Conservation (phyloP, 2,113 vertebrate genomes). For the Nothocercus julius region DNA sequence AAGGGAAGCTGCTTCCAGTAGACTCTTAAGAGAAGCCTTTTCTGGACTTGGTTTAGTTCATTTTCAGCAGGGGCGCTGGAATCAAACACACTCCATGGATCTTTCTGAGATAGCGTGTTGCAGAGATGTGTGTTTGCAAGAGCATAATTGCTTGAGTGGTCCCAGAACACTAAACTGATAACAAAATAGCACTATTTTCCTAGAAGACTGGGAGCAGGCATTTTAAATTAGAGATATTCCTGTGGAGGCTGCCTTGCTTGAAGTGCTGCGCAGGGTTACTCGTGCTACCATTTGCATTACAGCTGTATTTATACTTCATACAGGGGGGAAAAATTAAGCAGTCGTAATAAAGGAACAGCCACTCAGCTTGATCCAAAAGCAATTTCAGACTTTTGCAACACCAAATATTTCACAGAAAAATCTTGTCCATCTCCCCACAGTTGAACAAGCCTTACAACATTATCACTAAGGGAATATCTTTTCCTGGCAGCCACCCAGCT, state of each 20-base stretch:
- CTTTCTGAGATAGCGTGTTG: fast-evolving
- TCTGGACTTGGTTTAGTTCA: neutral
- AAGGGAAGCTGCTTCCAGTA: neutral
- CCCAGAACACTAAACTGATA: neutral
- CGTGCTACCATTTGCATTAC: neutral
- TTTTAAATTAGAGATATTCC: constrained; percentile 26
- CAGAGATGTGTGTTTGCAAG: neutral
- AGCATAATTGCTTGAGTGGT: neutral
- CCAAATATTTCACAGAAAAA: neutral
- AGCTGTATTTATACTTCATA: neutral
- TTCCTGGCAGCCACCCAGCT: neutral
- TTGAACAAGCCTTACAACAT: neutral
- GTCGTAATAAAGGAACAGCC: neutral
- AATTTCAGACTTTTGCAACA: neutral
- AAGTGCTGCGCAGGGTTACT: neutral
- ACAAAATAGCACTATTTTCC: constrained; percentile 20
- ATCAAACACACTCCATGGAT: neutral
- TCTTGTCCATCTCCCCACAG: neutral
- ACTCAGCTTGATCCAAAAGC: neutral
- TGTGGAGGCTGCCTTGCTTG: neutral
- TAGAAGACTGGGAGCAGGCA: constrained; percentile 16
- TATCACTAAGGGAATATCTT: neutral
- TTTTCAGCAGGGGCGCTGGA: neutral
- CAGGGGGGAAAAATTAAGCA: fast-evolving
- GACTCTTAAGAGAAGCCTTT: neutral